Percentiles rank a stretch among this genome's conserved stretches.
Evolutionary conservation across 2,888 invertebrate genomes (phyloP).

Genomic region (Oscheius sp.): DNA sequence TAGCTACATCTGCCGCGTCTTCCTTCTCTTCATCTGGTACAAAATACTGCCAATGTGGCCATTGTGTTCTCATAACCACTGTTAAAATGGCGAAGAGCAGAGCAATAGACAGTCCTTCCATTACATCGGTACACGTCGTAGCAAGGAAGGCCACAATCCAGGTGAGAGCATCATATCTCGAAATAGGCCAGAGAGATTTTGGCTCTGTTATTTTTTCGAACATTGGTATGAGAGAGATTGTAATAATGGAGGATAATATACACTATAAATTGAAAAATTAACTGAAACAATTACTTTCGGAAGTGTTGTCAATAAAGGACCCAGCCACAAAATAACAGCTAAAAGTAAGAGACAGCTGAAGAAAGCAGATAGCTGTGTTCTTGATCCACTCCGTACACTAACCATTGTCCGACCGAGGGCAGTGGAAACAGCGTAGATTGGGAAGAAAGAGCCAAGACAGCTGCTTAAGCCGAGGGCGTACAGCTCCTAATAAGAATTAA

Average conservation of each 20-base stretch:
- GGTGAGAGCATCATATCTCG: slow-evolving; percentile 77
- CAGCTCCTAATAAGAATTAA: slow-evolving; percentile 46
- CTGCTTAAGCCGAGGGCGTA: slow-evolving; percentile 74
- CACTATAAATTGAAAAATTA: slow-evolving; percentile 40
- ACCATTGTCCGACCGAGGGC: slow-evolving; percentile 76
- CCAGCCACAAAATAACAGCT: slow-evolving; percentile 84
- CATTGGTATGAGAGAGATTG: slow-evolving; percentile 71
- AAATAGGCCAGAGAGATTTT: slow-evolving; percentile 80
- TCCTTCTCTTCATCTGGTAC: slow-evolving; percentile 4
- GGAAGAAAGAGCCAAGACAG: slow-evolving; percentile 76
- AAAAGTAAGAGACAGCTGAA: slow-evolving; percentile 81
- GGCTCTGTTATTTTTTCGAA: slow-evolving; percentile 79
- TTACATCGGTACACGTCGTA: slow-evolving; percentile 68
- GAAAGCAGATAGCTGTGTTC: slow-evolving; percentile 80
- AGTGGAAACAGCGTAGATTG: slow-evolving; percentile 72
- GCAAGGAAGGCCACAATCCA: slow-evolving; percentile 69
- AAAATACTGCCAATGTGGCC: slow-evolving; percentile 20
- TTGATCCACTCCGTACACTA: slow-evolving; percentile 85
- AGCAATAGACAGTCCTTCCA: slow-evolving; percentile 65
- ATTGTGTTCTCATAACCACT: slow-evolving; percentile 68
- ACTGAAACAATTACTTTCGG: slow-evolving; percentile 77
- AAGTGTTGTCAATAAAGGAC: slow-evolving; percentile 84
- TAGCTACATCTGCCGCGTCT: slow-evolving; percentile 16
- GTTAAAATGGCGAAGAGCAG: slow-evolving; percentile 68
- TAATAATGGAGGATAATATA: slow-evolving; percentile 71